Evolutionary conservation across 2,113 vertebrate species (phyloP).

Genomic region (Polypterus senegalus): DNA sequence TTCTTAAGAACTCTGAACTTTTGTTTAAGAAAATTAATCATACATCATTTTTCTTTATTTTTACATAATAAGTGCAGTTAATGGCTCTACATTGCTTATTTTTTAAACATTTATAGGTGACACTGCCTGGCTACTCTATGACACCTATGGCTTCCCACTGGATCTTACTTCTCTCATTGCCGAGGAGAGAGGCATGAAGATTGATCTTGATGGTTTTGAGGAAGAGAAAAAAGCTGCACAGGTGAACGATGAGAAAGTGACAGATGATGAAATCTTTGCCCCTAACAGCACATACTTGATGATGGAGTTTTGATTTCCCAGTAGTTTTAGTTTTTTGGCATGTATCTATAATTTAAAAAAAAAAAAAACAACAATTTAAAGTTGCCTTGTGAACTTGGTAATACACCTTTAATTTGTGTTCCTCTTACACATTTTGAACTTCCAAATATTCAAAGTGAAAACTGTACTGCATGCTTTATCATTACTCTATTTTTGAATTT

Average conservation of each 20-base stretch:
- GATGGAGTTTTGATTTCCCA: background rate
- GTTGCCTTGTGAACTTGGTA: no score
- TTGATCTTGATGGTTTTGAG: constrained; percentile 81
- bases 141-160: constrained; percentile 88
- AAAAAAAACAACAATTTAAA: background rate
- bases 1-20: no score
- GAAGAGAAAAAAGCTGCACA: constrained; percentile 87
- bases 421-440: no score
- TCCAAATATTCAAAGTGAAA: no score
- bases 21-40: no score
- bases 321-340: background rate
- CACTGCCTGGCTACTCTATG: constrained; percentile 90
- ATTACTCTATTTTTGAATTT: background rate
- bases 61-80: no score
- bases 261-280: background rate
- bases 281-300: background rate
- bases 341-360: background rate
- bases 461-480: no score
- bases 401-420: no score
- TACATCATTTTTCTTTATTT: no score
- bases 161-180: constrained; percentile 91
- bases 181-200: constrained; percentile 79
- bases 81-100: no score
- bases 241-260: constrained; percentile 37
- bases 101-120: constrained; percentile 53